These are phyloP conservation scores for Ryuthela nishihirai DNA, from an alignment of 2,888 invertebrate species.

Conservation along the genomic window DNA sequence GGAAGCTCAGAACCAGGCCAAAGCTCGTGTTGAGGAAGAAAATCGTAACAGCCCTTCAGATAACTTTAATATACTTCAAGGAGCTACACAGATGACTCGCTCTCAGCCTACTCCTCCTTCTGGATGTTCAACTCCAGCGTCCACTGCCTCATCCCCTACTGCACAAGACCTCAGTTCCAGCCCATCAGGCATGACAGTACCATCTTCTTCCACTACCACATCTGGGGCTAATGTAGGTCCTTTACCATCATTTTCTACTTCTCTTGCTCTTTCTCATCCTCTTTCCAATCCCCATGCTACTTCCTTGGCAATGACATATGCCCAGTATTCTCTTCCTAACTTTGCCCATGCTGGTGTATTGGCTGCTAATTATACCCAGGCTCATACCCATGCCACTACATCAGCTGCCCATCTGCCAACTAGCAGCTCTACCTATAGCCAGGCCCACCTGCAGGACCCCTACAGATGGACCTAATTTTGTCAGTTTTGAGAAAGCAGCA, in stretches of 20 bases:
- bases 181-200: conserved; percentile 19
- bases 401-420: conserved; percentile 37
- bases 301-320: conserved; percentile 35
- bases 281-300: conserved; percentile 37
- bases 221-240: conserved; percentile 14
- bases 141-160: conserved; percentile 35
- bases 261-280: conserved; percentile 31
- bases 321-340: conserved; percentile 39
- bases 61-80: conserved; percentile 16
- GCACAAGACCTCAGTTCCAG: conserved; percentile 34
- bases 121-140: conserved; percentile 34
- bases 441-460: conserved; percentile 39
- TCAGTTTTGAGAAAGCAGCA: background rate
- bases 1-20: conserved; percentile 29
- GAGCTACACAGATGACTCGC: conserved; percentile 14
- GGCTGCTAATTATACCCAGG: conserved; percentile 40
- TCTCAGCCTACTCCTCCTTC: conserved; percentile 36
- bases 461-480: conserved; percentile 39
- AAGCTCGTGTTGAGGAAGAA: conserved; percentile 31
- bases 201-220: conserved; percentile 13
- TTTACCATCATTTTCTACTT: conserved; percentile 29
- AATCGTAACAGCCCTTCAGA: conserved; percentile 28
- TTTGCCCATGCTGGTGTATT: conserved; percentile 37
- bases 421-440: conserved; percentile 34
- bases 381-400: conserved; percentile 35